These are phyloP conservation scores for Drosophila lutescens DNA, from an alignment of 2,888 invertebrate genomes.

Conservation along the genomic window DNA sequence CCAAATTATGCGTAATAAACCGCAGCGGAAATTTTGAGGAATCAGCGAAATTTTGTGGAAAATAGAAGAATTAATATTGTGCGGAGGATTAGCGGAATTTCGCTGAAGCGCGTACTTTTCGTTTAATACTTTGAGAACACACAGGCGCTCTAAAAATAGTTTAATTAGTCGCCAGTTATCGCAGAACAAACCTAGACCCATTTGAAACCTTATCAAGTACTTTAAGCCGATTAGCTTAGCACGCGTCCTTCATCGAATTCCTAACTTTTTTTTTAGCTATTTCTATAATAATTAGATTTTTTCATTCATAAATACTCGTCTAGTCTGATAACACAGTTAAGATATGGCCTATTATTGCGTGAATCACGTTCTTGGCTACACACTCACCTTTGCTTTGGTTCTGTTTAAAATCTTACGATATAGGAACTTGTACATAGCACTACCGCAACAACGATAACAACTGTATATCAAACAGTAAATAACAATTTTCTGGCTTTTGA, in stretches of 20 bases:
- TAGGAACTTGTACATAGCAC: conserved; percentile 63
- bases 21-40: conserved; percentile 42
- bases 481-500: conserved; percentile 18
- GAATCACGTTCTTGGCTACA: neutral
- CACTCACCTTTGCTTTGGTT: conserved; percentile 66
- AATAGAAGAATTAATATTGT: conserved; percentile 30
- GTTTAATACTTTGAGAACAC: neutral
- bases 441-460: conserved; percentile 24
- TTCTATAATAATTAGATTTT: neutral
- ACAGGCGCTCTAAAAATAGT: neutral
- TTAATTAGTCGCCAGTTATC: too few relatives aligned
- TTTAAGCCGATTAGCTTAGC: neutral
- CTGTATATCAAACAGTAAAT: conserved; percentile 14
- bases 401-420: conserved; percentile 64
- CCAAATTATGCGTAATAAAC: conserved; percentile 58
- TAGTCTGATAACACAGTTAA: neutral
- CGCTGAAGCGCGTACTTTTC: neutral
- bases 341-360: neutral
- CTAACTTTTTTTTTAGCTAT: conserved; percentile 5
- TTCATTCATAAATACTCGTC: conserved; percentile 7
- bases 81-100: conserved; percentile 32
- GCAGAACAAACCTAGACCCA: neutral
- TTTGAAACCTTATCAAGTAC: neutral
- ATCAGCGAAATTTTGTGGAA: conserved; percentile 41
- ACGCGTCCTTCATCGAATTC: neutral